Evolutionary conservation across 2,888 invertebrate genomes (phyloP), one percentile per base, ranked within the genome.

Genomic region (Cyaniris semiargus): DNA sequence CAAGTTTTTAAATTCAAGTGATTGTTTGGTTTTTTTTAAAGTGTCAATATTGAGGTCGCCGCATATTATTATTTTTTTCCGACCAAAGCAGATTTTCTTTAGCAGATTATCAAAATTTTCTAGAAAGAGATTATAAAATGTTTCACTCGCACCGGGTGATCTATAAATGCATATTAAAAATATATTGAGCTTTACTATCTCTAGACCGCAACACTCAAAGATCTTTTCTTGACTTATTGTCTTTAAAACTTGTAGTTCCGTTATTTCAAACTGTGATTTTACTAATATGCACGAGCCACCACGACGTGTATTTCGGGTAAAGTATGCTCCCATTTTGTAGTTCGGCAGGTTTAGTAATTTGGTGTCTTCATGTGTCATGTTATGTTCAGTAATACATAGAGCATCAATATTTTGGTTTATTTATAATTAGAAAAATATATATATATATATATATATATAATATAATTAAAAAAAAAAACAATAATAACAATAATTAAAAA

Each of bases 121-220:
- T 18, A n/a, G 6, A 56, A 56, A 56, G 18, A n/a, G 6, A n/a
- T 56, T 56, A 56, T n/a, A 56, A 56, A 3, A 13, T n/a, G 6
- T 56, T 18, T 56, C 56, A n/a, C 3, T 56, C 6, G 6, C 56
- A 56, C 56, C 56, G n/a, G 56, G 56, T n/a, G 56, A 56, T 56
- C 56, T 56, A 56, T 56, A 56, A 56, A 56, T n/a, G n/a, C 56
- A 56, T 56, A 56, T 56, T n/a, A 56, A n/a, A 56, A n/a, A 7
- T n/a, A 56, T n/a, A 56, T 56, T 15, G 15, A 15, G 48, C 3
- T 15, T 48, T 48, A 48, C 15, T 48, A 48, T 48, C 48, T 48
- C 48, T 48, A 48, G 15, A 48, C 48, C 48, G n/a, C n/a, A 58
- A n/a, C 21, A 21, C 58, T 58, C 21, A 8, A 21, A 58, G 18